Evolutionary conservation across 2,797 vertebrate genomes (phyloP).

Genomic region (Acanthurus lineatus): DNA sequence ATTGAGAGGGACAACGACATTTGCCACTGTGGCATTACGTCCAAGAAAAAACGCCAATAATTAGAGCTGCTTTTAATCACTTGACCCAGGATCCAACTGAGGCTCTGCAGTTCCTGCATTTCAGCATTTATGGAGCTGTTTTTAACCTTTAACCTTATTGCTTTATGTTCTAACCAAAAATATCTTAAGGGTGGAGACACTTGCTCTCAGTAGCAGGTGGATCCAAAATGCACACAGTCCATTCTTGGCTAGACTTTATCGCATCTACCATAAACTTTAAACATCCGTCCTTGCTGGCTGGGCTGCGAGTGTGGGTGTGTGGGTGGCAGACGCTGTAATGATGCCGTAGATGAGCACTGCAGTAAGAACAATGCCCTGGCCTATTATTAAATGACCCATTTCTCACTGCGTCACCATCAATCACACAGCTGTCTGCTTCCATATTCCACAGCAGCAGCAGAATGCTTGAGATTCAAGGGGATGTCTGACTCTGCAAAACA

Average conservation of each 20-base stretch:
- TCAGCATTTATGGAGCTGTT: not conserved
- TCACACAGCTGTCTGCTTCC: constrained; percentile 22
- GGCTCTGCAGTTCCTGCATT: not conserved
- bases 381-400: constrained; percentile 66
- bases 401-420: constrained; percentile 44
- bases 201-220: not conserved
- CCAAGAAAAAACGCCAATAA: constrained; percentile 7
- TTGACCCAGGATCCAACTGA: not conserved
- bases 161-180: not conserved
- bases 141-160: not conserved
- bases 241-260: not conserved
- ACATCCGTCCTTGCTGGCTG: constrained; percentile 3
- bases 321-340: constrained; percentile 28
- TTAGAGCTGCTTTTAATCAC: not conserved
- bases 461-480: not conserved
- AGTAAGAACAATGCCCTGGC: constrained; percentile 42
- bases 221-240: not conserved
- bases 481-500: not conserved
- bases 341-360: constrained; percentile 43
- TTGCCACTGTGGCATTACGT: constrained; percentile 3
- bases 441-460: constrained; percentile 1
- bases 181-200: not conserved
- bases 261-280: constrained; percentile 13
- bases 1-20: constrained; percentile 46
- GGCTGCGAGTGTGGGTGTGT: constrained; percentile 15